Base-by-base conservation (phyloP, 2,797 vertebrate species). In the Psittacula echo region DNA sequence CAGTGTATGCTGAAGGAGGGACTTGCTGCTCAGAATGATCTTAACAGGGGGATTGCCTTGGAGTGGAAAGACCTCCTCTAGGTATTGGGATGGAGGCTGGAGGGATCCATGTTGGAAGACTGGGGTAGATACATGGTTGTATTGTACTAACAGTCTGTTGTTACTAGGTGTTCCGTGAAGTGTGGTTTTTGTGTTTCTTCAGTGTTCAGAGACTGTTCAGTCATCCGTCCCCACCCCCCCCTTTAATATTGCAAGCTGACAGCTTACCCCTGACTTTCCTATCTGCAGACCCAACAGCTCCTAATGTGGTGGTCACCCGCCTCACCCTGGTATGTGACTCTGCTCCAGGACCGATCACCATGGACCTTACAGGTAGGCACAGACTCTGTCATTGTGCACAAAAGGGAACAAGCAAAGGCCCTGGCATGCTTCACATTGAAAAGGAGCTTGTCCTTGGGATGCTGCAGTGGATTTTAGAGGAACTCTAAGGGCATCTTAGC, bases 331-430 rank as follows among this genome's bases (percentile, higher is more conserved):
- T 98, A 5, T 98, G 98, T 94, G 96, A 97, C 7, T 97, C 76
- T 71, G 98, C 98, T 20, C 98, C 98, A 22, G 98, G 97, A 93
- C 98, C 98, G 0, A 98, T 98, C 90, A 98, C 98, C 86, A 98
- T 98, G 98, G 98, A 98, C 82, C 98, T 98, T 71, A 98, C 98
- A 64, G 98, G 98, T 98, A 97, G 68, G 98, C 90, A 72, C 44
- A 64, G 62, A 53, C 32, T 70, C 78, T 73, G 39, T 47, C 42
- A 39, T 54, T 95, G 34, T 13, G 27, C 65, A n/a, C 3, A 4
- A 54, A 87, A n/a, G 17, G 32, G 26, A 89, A 3, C 16, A 54
- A 79, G 10, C 37, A 74, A 89, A 78, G n/a, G 19, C 37, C 16
- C 37, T 56, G 47, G 30, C 11, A 32, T 22, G 24, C 66, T 89